Conservation (phyloP, 1,140 invertebrate genomes). For the Solenopsis invicta region DNA sequence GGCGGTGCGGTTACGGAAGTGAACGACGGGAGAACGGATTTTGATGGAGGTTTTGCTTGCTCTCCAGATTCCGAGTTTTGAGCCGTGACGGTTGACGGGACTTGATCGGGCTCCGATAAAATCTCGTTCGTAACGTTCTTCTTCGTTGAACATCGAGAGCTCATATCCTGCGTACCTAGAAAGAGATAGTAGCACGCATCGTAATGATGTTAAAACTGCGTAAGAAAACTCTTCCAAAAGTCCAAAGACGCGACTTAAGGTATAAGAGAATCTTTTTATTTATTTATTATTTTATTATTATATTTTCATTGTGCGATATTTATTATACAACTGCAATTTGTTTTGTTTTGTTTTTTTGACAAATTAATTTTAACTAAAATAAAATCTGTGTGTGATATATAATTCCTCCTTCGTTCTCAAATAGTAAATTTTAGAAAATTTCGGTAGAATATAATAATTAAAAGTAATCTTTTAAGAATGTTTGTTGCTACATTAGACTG, state of each 20-base stretch:
- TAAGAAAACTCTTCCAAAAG: neutral
- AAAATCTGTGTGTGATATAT: neutral
- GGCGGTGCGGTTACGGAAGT: neutral
- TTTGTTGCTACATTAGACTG: neutral
- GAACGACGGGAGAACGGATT: constrained; percentile 4
- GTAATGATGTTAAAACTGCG: neutral
- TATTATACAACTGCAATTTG: neutral
- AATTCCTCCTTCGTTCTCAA: neutral
- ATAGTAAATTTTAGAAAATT: neutral
- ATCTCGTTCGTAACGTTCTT: constrained; percentile 32
- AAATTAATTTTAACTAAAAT: constrained; percentile 6
- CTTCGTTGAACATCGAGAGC: neutral
- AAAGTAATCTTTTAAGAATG: neutral
- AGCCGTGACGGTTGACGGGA: neutral
- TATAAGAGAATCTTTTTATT: neutral
- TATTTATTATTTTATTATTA: no score
- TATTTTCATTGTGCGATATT: neutral
- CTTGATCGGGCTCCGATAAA: constrained; percentile 12
- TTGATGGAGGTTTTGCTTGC: neutral
- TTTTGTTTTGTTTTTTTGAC: neutral
- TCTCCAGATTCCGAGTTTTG: constrained; percentile 8
- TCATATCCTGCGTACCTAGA: constrained; percentile 31
- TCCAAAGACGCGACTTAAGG: neutral
- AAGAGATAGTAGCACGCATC: constrained; percentile 5
- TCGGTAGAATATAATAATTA: neutral